Evolutionary conservation across 2,797 vertebrate species (phyloP).

Genomic region (Galagoides demidoff): DNA sequence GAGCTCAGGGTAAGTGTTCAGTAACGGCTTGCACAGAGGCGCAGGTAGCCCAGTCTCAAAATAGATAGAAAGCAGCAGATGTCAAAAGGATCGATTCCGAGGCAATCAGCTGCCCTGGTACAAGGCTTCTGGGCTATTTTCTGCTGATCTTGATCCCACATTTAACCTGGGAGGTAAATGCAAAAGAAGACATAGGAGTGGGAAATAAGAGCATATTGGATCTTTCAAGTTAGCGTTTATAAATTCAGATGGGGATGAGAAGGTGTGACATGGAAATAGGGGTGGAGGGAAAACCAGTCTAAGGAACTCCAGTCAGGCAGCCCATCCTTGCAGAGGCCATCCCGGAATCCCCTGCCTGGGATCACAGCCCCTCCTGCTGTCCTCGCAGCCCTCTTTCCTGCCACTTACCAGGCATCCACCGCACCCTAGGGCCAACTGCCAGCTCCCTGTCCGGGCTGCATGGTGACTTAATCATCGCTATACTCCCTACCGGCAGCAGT

Average conservation of each 20-base stretch:
- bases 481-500: background rate
- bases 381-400: background rate
- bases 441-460: background rate
- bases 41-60: background rate
- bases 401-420: background rate
- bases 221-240: background rate
- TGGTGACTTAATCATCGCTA: background rate
- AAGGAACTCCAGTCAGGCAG: background rate
- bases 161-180: background rate
- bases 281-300: background rate
- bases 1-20: background rate
- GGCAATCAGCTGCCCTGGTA: background rate
- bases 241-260: background rate
- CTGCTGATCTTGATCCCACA: background rate
- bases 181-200: slow-evolving; percentile 10
- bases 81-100: background rate
- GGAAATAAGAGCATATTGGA: background rate
- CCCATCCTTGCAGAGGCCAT: background rate
- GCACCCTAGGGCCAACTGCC: background rate
- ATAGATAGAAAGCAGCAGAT: background rate
- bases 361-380: background rate
- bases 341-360: background rate
- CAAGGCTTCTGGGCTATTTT: background rate
- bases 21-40: background rate
- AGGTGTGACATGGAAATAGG: background rate